These are phyloP conservation scores for Parnassius mnemosyne DNA, from an alignment of 2,888 invertebrate species.

Conservation along the genomic window DNA sequence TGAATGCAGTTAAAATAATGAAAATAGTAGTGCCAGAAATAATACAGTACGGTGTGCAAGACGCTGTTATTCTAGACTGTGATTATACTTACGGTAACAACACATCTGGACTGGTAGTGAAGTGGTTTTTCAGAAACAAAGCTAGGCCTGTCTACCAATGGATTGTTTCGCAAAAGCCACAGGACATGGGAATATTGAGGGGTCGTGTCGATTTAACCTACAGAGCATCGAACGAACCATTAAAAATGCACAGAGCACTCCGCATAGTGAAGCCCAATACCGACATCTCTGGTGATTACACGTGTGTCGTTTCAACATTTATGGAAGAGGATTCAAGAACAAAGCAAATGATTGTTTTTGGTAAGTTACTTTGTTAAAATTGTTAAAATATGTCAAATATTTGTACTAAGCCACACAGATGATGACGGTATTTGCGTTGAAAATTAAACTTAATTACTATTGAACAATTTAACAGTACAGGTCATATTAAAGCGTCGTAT, in stretches of 20 bases:
- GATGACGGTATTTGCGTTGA: too few species aligned
- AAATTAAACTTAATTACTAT: too few species aligned
- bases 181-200: conserved; percentile 81
- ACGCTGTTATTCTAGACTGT: conserved; percentile 86
- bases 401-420: too few species aligned
- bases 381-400: too few species aligned
- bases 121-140: conserved; percentile 87
- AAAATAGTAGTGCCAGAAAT: conserved; percentile 82
- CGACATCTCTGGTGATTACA: conserved; percentile 86
- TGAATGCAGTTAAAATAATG: conserved; percentile 81
- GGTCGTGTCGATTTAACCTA: conserved; percentile 83
- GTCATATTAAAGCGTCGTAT: too few species aligned
- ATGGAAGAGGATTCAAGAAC: conserved; percentile 84
- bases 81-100: conserved; percentile 83
- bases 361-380: conserved; percentile 62
- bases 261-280: conserved; percentile 86
- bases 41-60: conserved; percentile 82
- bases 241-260: conserved; percentile 86
- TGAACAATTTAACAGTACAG: too few species aligned
- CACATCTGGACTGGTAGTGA: conserved; percentile 85
- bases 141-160: conserved; percentile 87
- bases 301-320: conserved; percentile 86
- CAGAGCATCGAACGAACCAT: conserved; percentile 83
- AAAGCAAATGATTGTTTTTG: conserved; percentile 84
- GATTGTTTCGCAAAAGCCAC: conserved; percentile 85